Evolutionary conservation across 2,888 invertebrate genomes (phyloP).

Genomic region (Drosophila demipolita): DNA sequence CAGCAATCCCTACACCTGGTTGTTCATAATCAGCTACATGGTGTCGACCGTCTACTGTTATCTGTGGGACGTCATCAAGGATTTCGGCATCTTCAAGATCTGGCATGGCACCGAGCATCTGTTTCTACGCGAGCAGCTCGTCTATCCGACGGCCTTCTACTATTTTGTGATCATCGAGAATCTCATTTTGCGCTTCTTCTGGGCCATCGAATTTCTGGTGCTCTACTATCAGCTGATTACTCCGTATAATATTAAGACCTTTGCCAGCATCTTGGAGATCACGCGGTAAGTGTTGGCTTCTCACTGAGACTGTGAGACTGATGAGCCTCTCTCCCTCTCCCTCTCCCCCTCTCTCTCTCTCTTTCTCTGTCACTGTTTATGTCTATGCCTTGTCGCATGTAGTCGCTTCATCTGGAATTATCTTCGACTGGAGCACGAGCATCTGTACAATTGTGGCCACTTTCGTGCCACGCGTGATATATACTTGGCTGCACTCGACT

Average conservation of each 20-base stretch:
- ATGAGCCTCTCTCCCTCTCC: neutral
- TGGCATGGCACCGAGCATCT: slow-evolving; percentile 93
- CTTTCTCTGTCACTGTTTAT: too few species aligned
- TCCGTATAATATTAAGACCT: slow-evolving; percentile 91
- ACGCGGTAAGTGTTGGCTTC: slow-evolving; percentile 88
- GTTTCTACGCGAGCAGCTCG: slow-evolving; percentile 96
- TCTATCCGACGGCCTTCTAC: slow-evolving; percentile 92
- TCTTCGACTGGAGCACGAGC: slow-evolving; percentile 99
- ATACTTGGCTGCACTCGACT: slow-evolving; percentile 94
- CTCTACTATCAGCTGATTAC: slow-evolving; percentile 90
- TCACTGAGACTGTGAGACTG: neutral
- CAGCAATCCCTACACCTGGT: slow-evolving; percentile 93
- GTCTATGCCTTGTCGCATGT: neutral
- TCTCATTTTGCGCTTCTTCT: slow-evolving; percentile 94
- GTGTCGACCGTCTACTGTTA: slow-evolving; percentile 96
- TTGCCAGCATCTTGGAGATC: slow-evolving; percentile 93
- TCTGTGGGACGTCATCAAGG: slow-evolving; percentile 98
- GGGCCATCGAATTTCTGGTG: slow-evolving; percentile 94
- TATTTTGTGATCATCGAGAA: slow-evolving; percentile 99
- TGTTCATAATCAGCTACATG: slow-evolving; percentile 93
- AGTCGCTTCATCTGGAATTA: slow-evolving; percentile 99
- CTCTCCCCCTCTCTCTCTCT: neutral
- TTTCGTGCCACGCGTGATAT: slow-evolving; percentile 99
- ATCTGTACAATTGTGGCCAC: slow-evolving; percentile 98
- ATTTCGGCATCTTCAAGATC: slow-evolving; percentile 97